Conservation (phyloP, 2,113 vertebrate genomes). For the Smithornis capensis region DNA sequence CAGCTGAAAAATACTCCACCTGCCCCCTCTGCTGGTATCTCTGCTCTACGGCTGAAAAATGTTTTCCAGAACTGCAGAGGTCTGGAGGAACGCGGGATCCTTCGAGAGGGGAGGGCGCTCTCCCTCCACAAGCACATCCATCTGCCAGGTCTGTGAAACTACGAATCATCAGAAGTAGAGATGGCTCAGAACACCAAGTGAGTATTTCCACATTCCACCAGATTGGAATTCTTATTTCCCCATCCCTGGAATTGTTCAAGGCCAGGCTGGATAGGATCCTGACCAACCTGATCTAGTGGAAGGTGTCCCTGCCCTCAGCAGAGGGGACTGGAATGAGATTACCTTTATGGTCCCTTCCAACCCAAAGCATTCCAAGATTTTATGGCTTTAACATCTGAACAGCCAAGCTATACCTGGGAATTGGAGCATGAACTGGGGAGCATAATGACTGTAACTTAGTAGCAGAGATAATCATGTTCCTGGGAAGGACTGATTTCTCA, state of each 20-base stretch:
- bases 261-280: not conserved
- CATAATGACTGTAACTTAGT: rapidly evolving
- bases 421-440: not conserved
- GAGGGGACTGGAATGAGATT: not conserved
- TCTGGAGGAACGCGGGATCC: not conserved
- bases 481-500: not conserved
- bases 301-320: not conserved
- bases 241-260: not conserved
- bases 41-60: not conserved
- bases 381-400: not conserved
- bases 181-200: not conserved
- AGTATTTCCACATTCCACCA: not conserved
- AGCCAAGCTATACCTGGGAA: not conserved
- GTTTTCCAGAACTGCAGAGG: not conserved
- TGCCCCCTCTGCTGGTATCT: conserved; percentile 33
- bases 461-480: not conserved
- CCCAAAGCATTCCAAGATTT: not conserved
- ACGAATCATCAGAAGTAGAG: rapidly evolving
- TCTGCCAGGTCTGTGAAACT: rapidly evolving
- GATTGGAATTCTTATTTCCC: not conserved
- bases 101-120: too few relatives aligned
- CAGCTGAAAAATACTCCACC: not conserved
- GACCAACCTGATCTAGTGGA: not conserved
- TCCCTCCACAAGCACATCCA: not conserved
- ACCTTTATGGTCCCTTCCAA: not conserved